These are phyloP conservation scores for Drosophila austrosaltans DNA, from an alignment of 2,888 invertebrate species.

Conservation along the genomic window DNA sequence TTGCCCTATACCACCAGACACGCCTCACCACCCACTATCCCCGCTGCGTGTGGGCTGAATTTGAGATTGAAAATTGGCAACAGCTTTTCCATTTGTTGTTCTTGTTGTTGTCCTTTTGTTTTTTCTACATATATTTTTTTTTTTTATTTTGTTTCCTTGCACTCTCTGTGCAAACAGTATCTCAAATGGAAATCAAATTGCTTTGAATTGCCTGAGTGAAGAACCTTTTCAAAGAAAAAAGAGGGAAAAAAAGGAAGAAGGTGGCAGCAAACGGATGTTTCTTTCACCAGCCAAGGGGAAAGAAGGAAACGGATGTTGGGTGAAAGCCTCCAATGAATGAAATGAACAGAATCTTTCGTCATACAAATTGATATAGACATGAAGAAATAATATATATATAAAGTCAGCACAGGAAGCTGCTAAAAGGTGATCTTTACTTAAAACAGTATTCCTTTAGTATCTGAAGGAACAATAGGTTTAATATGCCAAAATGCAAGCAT, in stretches of 20 bases:
- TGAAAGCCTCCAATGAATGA: neutral
- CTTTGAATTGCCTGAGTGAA: slow-evolving; percentile 51
- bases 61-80: slow-evolving; percentile 48
- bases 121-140: too few species aligned
- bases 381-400: neutral
- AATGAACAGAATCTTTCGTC: neutral
- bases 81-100: slow-evolving; percentile 42
- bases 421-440: too few species aligned
- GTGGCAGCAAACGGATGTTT: slow-evolving; percentile 18
- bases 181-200: slow-evolving; percentile 71
- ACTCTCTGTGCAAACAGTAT: slow-evolving; percentile 42
- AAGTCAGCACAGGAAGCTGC: neutral
- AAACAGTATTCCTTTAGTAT: too few species aligned
- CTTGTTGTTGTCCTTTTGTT: slow-evolving; percentile 20
- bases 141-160: slow-evolving; percentile 10
- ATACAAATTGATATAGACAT: neutral
- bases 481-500: too few species aligned
- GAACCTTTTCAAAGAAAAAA: slow-evolving; percentile 22
- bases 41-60: slow-evolving; percentile 17
- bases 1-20: slow-evolving; percentile 36
- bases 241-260: neutral
- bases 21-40: slow-evolving; percentile 15
- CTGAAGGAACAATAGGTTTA: too few species aligned
- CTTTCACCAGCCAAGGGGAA: neutral
- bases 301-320: neutral